Percentiles rank a stretch among this genome's conserved stretches.
Conservation (phyloP, 2,113 vertebrate species). For the Pampusana beccarii region DNA sequence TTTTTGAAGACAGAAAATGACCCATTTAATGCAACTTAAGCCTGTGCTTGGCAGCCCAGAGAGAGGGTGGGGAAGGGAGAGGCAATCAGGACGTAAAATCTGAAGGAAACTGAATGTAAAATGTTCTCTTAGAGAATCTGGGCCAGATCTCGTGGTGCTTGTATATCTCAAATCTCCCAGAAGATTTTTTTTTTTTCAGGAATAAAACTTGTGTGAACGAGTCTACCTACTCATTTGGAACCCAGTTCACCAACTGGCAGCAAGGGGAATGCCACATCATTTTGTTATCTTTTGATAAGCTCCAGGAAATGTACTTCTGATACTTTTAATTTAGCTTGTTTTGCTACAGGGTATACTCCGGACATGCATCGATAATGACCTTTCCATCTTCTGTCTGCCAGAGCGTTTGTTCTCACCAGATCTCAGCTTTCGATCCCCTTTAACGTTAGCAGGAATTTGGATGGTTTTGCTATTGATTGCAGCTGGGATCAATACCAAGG, state of each 20-base stretch:
- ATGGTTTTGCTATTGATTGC: background rate
- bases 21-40: conserved; percentile 1
- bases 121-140: background rate
- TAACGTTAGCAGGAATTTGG: background rate
- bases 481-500: background rate
- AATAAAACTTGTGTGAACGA: background rate
- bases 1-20: background rate
- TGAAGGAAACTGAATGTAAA: background rate
- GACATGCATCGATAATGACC: background rate
- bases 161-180: background rate
- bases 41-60: background rate
- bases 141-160: background rate
- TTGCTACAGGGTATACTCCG: background rate
- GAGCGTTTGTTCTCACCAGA: background rate
- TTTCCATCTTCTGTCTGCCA: background rate
- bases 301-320: background rate
- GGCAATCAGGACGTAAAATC: background rate
- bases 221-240: background rate
- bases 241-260: background rate
- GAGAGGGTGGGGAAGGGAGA: conserved; percentile 24
- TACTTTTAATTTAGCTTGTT: background rate
- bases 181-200: background rate
- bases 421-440: background rate
- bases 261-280: background rate
- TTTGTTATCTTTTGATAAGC: background rate